Conservation (phyloP, 2,113 vertebrate species). For the Nettapus auritus region DNA sequence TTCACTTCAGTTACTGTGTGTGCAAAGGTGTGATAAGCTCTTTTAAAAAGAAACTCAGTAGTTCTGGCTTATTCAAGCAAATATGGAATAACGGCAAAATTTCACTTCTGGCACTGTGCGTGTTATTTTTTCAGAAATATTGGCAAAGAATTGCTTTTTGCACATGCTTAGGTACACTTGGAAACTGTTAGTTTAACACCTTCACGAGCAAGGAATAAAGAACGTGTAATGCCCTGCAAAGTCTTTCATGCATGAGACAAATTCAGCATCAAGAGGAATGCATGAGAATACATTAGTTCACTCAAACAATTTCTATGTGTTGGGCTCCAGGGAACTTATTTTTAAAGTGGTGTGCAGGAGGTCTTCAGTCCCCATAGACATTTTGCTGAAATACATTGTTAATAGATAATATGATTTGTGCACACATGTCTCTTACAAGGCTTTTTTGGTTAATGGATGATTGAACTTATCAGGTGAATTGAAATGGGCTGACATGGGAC, state of each 20-base stretch:
- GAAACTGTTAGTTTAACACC: background rate
- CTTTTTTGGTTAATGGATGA: conserved; percentile 54
- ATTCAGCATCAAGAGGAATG: conserved; percentile 21
- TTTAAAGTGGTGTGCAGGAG: conserved; percentile 33
- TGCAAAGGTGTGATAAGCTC: background rate
- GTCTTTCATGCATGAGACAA: conserved; percentile 19
- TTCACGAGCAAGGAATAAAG: background rate
- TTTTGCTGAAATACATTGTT: conserved; percentile 51
- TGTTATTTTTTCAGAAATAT: background rate
- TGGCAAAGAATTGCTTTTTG: background rate
- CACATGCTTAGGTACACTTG: background rate
- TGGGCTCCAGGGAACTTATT: conserved; percentile 14
- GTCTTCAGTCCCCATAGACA: background rate
- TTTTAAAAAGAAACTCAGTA: background rate
- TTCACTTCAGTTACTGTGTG: background rate
- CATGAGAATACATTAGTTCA: conserved; percentile 18
- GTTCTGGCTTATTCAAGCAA: background rate
- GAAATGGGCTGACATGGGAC: conserved; percentile 12
- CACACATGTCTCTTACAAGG: conserved; percentile 28
- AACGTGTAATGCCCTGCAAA: background rate
- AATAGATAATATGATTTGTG: conserved; percentile 68
- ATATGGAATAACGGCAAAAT: background rate
- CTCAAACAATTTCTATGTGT: conserved; percentile 36
- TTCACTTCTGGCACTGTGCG: background rate
- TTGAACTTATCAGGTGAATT: conserved; percentile 47